Base-by-base conservation (phyloP, 2,888 invertebrate genomes). In the Hipparchia semele region DNA sequence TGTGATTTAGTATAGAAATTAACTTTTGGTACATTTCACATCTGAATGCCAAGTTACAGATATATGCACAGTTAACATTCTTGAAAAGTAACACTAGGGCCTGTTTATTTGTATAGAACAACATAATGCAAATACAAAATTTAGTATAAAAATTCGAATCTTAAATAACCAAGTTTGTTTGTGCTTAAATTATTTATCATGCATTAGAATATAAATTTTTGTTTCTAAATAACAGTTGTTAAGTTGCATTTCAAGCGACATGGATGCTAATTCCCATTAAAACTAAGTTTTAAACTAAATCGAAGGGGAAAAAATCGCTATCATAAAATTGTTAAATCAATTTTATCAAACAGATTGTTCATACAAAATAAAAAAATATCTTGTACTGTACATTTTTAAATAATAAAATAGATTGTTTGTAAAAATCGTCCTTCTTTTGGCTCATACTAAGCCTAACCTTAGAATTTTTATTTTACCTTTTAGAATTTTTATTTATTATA, bases 351-450 rank as follows among this genome's bases (percentile, higher is more conserved):
- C 6, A 58, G 13, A 59, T 23, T 33, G 59, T 59, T 33, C 33
- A 59, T 59, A 58, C 60, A 39, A 5, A 45, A 39, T 45, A 12
- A 12, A 6, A 39, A 60, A 45, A 61, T 61, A 45, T 6, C 6
- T 12, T 45, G 45, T 39, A 60, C 39, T 39, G 60, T 61, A 61
- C 45, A 45, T 51, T 64, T 60, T 64, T 73, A 59, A 73, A 73
- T 73, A 73, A 71, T 71, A 70, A 54, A 70, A n/a, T 45, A 45
- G 10, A n/a, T 70, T 64, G 64, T 70, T 70, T 70, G 54, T 56
- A 62, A 64, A 64, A 65, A 4, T 12, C 3, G 12, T 58, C 5
- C 33, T 10, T 9, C 23, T 56, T 49, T 60, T 0, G 23, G 23
- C 51, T 61, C 51, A 8, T 61, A 59, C 33, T 58, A 7, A 61